Conservation (phyloP, 2,797 vertebrate genomes). For the Lepus townsendii region DNA sequence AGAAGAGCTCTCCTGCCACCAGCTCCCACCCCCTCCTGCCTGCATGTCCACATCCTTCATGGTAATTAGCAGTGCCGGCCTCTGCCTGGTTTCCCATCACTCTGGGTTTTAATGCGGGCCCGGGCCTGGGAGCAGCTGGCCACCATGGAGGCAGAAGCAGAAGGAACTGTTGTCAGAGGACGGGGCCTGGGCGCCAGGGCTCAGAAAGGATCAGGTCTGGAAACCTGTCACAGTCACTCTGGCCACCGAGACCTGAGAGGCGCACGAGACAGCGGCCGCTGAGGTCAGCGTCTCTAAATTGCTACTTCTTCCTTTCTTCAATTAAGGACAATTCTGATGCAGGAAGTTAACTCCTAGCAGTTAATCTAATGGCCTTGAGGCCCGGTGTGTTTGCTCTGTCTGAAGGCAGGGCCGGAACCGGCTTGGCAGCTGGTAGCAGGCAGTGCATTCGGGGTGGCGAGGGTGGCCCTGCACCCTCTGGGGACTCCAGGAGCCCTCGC, state of each 20-base stretch:
- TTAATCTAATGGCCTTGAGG: conserved; percentile 64
- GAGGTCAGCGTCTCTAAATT: conserved; percentile 63
- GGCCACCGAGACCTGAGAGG: neutral
- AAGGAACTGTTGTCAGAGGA: neutral
- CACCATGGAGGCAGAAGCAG: neutral
- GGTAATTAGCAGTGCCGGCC: neutral
- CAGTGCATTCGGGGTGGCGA: neutral
- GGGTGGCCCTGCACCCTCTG: too few relatives aligned
- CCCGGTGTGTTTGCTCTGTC: conserved; percentile 43
- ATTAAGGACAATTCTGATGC: conserved; percentile 57
- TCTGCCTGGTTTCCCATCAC: neutral
- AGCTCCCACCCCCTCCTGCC: neutral
- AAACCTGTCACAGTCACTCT: neutral
- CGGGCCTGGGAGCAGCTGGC: neutral
- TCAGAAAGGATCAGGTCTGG: neutral
- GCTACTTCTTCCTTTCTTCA: conserved; percentile 75
- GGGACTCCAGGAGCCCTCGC: neutral
- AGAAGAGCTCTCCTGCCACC: neutral
- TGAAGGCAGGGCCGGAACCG: conserved; percentile 37
- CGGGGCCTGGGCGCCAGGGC: neutral
- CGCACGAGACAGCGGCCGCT: neutral
- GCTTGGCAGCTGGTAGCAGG: neutral
- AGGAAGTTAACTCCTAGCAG: conserved; percentile 66
- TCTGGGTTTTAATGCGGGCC: neutral
- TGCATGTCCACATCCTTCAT: neutral